These are phyloP conservation scores for Galaxea fascicularis DNA, from an alignment of 92 coral and sea anemone species.

Conservation along the genomic window DNA sequence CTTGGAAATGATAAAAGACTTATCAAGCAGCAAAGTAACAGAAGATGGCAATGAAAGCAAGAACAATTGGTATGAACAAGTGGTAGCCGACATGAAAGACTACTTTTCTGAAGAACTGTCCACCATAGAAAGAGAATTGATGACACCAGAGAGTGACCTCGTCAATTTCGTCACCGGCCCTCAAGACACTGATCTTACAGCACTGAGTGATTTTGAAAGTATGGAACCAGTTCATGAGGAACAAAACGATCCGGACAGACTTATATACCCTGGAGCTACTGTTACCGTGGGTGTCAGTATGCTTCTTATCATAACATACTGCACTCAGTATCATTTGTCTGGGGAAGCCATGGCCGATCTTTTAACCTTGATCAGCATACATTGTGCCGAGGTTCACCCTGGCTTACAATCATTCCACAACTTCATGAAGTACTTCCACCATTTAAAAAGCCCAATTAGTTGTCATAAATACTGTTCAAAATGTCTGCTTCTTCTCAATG, in stretches of 20 bases:
- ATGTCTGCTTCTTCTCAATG: slow-evolving; percentile 42
- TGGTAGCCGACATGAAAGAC: background rate
- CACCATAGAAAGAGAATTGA: too few relatives aligned
- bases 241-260: slow-evolving; percentile 5
- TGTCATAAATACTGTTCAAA: slow-evolving; percentile 13
- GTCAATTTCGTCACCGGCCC: slow-evolving; percentile 2
- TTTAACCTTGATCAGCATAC: slow-evolving; percentile 29
- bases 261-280: slow-evolving; percentile 40
- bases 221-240: background rate
- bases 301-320: slow-evolving; percentile 32
- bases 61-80: slow-evolving; percentile 22
- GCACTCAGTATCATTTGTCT: slow-evolving; percentile 24
- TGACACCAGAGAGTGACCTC: slow-evolving; percentile 3
- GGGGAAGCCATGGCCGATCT: slow-evolving; percentile 47
- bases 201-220: background rate
- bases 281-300: slow-evolving; percentile 47
- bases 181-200: slow-evolving; percentile 1
- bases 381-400: slow-evolving; percentile 15
- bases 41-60: slow-evolving; percentile 10
- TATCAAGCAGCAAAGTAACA: background rate
- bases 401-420: slow-evolving; percentile 8
- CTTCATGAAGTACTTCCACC: slow-evolving; percentile 30
- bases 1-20: slow-evolving; percentile 16
- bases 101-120: slow-evolving; percentile 3
- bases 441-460: slow-evolving; percentile 24